Percentiles rank a stretch among this genome's conserved stretches.
phyloP scores from a whole-genome alignment of 2,888 invertebrate genomes.

The Rhynchonema sp. region DNA sequence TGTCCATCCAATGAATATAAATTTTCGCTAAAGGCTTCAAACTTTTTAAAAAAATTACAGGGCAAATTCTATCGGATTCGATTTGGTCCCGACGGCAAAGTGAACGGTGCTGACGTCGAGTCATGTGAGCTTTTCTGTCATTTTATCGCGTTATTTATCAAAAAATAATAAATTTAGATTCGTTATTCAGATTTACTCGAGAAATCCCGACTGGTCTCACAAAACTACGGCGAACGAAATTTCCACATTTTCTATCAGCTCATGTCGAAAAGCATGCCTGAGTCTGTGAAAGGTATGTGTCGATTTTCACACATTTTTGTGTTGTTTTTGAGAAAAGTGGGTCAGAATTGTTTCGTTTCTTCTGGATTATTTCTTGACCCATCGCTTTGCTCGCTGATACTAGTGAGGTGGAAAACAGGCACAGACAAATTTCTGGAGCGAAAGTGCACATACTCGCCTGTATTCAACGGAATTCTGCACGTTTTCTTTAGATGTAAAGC shows the following conservation, averaged over 20 bases:
- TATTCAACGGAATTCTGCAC: too few relatives aligned
- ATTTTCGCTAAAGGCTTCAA: background rate
- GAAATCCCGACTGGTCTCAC: constrained; percentile 40
- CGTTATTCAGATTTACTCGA: constrained; percentile 1
- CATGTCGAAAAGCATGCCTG: too few relatives aligned
- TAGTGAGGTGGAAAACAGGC: too few relatives aligned
- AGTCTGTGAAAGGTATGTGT: too few relatives aligned
- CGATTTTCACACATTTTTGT: too few relatives aligned
- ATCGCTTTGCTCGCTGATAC: too few relatives aligned
- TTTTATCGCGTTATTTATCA: background rate
- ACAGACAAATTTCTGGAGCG: too few relatives aligned
- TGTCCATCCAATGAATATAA: background rate
- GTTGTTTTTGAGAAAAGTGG: too few relatives aligned
- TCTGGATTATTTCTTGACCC: too few relatives aligned
- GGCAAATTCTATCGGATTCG: constrained; percentile 25
- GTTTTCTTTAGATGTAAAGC: too few relatives aligned
- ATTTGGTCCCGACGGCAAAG: constrained; percentile 14
- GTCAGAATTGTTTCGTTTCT: too few relatives aligned
- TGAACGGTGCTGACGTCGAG: constrained; percentile 20
- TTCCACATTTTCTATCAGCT: constrained; percentile 43
- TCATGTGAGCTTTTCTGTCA: constrained; percentile 16
- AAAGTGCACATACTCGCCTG: too few relatives aligned
- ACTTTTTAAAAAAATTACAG: constrained; percentile 9
- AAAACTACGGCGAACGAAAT: constrained; percentile 40
- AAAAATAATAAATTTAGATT: background rate